Percentiles rank a stretch among this genome's conserved stretches.
phyloP scores from a whole-genome alignment of 2,113 vertebrate species.

The Paedocypris sp. region DNA sequence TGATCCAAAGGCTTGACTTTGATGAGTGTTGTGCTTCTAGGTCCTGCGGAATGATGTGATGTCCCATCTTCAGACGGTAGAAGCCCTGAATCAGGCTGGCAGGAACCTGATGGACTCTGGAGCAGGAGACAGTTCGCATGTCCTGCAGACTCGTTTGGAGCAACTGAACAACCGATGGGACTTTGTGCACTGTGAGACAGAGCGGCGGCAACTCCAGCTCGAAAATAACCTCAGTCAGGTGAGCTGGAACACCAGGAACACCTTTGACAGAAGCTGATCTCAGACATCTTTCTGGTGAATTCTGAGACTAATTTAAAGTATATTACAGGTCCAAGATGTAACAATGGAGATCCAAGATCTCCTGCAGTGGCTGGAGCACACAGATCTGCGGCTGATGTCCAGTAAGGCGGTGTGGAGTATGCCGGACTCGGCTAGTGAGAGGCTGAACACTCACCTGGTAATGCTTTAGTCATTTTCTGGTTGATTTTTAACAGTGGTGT shows the following conservation, averaged over 20 bases:
- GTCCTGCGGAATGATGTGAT: constrained; percentile 76
- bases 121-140: constrained; percentile 54
- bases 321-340: constrained; percentile 72
- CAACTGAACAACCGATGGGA: constrained; percentile 73
- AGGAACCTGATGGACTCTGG: constrained; percentile 62
- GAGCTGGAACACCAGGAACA: background rate
- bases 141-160: constrained; percentile 62
- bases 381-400: constrained; percentile 71
- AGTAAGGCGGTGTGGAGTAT: constrained; percentile 65
- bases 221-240: constrained; percentile 82
- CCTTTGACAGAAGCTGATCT: no score
- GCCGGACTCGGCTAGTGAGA: constrained; percentile 67
- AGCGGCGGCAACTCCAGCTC: constrained; percentile 70
- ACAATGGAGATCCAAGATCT: constrained; percentile 76
- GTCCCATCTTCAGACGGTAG: constrained; percentile 69
- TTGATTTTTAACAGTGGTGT: no score
- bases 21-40: constrained; percentile 37
- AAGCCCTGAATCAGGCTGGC: constrained; percentile 66
- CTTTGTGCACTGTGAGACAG: constrained; percentile 68
- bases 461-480: no score
- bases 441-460: constrained; percentile 60
- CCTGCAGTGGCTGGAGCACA: constrained; percentile 78
- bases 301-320: background rate
- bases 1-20: background rate
- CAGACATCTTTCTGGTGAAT: background rate